phyloP scores from a whole-genome alignment of 2,888 invertebrate genomes.

The Ethmia dodecea region DNA sequence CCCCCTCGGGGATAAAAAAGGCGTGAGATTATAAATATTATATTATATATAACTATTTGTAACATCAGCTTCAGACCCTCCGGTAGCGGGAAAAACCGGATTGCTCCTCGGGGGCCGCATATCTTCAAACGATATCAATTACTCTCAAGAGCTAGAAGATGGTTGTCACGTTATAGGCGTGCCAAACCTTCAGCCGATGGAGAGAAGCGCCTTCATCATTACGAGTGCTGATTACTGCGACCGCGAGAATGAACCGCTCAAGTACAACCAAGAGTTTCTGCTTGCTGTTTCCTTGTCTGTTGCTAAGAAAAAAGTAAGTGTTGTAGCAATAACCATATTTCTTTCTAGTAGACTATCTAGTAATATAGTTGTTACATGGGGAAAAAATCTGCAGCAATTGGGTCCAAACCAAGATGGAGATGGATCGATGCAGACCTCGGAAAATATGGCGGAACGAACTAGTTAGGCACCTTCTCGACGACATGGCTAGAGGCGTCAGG shows the following conservation, averaged over 20 bases:
- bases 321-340: no score
- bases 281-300: conserved; percentile 51
- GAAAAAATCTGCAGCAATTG: no score
- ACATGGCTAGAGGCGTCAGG: background rate
- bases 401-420: no score
- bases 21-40: background rate
- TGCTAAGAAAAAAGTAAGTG: conserved; percentile 40
- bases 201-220: conserved; percentile 50
- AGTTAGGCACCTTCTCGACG: no score
- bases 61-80: conserved; percentile 46
- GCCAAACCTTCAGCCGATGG: conserved; percentile 31
- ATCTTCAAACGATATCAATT: conserved; percentile 51
- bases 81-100: conserved; percentile 42
- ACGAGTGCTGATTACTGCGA: conserved; percentile 64
- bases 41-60: background rate
- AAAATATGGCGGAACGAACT: no score
- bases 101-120: conserved; percentile 57
- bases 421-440: no score
- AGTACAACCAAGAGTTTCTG: conserved; percentile 65
- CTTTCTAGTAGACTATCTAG: no score
- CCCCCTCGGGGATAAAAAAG: no score
- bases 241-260: conserved; percentile 49
- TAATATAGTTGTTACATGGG: no score
- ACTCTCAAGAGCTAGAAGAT: conserved; percentile 57
- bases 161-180: conserved; percentile 48